A percentile compares a stretch with the other conserved stretches of the same genome.
Evolutionary conservation across 2,797 vertebrate species (phyloP).

Genomic region (Tadarida brasiliensis): DNA sequence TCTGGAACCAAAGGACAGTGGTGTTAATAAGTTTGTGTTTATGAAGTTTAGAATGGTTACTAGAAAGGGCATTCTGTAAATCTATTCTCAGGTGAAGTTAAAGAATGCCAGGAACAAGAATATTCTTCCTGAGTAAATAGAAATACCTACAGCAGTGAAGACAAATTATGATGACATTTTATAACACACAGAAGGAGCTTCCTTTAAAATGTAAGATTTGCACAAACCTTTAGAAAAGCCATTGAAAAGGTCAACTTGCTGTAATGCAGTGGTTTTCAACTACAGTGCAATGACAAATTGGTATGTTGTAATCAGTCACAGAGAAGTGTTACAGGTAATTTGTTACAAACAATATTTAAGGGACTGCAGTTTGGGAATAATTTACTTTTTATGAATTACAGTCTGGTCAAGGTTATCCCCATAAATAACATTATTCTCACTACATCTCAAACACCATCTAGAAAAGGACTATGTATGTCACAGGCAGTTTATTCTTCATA

Average conservation of each 20-base stretch:
- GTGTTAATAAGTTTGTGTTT: conserved; percentile 53
- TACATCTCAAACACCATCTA: not conserved
- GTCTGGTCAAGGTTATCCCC: conserved; percentile 46
- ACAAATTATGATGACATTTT: conserved; percentile 80
- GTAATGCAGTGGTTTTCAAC: conserved; percentile 60
- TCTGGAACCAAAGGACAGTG: not conserved
- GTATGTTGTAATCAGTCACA: conserved; percentile 61
- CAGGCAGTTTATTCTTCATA: not conserved
- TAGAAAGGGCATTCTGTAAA: conserved; percentile 26
- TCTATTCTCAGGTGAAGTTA: conserved; percentile 35
- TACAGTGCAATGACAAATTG: conserved; percentile 43
- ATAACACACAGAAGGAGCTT: conserved; percentile 50
- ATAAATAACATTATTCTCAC: conserved; percentile 44
- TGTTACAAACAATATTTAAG: conserved; percentile 71
- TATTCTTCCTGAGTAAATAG: conserved; percentile 64
- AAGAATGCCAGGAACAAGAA: conserved; percentile 64
- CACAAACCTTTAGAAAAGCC: conserved; percentile 68
- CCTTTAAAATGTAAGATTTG: conserved; percentile 73
- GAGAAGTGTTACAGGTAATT: conserved; percentile 56
- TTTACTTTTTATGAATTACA: conserved; percentile 61
- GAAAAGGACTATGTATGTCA: not conserved
- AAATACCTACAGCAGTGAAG: conserved; percentile 67
- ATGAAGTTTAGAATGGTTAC: conserved; percentile 60
- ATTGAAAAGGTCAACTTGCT: conserved; percentile 61
- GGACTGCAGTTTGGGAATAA: conserved; percentile 25